These are phyloP conservation scores for Antidorcas marsupialis DNA, from an alignment of 2,113 vertebrate genomes.

Conservation along the genomic window DNA sequence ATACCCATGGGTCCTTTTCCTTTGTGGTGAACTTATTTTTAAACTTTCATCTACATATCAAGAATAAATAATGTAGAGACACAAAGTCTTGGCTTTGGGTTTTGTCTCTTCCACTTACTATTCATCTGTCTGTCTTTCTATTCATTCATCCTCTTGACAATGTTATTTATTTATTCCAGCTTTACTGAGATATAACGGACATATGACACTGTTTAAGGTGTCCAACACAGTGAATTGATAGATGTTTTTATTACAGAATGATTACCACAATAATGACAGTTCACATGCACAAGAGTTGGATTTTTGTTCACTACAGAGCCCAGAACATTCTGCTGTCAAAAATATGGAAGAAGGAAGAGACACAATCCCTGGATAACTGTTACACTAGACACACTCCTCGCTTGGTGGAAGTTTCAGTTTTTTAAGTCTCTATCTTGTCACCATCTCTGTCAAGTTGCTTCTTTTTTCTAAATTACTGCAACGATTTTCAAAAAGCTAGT, in stretches of 20 bases:
- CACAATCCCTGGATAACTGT: neutral
- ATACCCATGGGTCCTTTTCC: neutral
- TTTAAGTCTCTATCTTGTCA: neutral
- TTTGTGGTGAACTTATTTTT: neutral
- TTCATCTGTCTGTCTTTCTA: neutral
- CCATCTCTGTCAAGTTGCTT: neutral
- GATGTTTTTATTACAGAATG: neutral
- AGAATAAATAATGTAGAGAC: neutral
- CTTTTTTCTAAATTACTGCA: neutral
- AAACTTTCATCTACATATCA: neutral
- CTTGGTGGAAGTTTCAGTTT: neutral
- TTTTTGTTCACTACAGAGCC: neutral
- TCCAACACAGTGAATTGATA: neutral
- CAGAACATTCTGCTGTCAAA: neutral
- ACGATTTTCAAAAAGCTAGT: neutral
- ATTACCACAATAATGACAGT: neutral
- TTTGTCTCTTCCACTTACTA: neutral
- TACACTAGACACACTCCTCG: neutral
- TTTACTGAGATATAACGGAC: neutral
- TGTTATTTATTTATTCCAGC: neutral
- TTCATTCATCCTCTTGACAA: neutral
- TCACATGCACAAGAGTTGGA: neutral
- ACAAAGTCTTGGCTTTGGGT: neutral
- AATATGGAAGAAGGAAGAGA: neutral
- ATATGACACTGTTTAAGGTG: neutral